Percentiles rank a stretch among this genome's conserved stretches.
Evolutionary conservation across 2,113 vertebrate genomes (phyloP).

Genomic region (Triplophysa dalaica): DNA sequence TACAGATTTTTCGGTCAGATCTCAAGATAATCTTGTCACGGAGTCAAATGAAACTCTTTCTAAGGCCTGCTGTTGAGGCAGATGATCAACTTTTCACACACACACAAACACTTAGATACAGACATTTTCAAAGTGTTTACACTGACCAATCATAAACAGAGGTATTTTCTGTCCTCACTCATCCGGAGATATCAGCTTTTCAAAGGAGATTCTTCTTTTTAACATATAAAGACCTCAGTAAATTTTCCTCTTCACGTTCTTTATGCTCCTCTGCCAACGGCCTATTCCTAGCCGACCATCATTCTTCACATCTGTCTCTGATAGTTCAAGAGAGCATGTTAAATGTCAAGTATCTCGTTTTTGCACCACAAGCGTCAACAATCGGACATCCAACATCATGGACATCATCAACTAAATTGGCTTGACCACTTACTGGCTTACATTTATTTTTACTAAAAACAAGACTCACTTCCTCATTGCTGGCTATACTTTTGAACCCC

Average conservation of each 20-base stretch:
- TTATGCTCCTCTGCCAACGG: background rate
- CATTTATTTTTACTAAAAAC: too few relatives aligned
- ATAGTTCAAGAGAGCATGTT: background rate
- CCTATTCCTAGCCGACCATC: background rate
- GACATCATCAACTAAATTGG: too few relatives aligned
- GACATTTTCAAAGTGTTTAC: background rate
- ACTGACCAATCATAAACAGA: background rate
- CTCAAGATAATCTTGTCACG: background rate
- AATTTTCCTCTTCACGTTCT: background rate
- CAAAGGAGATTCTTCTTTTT: background rate
- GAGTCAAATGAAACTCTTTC: background rate
- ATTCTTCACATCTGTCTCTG: background rate
- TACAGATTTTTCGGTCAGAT: background rate
- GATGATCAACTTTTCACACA: background rate
- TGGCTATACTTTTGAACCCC: background rate
- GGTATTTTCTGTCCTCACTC: background rate
- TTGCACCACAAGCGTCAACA: too few relatives aligned
- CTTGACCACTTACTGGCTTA: too few relatives aligned
- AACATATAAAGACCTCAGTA: background rate
- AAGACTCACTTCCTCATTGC: background rate
- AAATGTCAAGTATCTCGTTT: background rate
- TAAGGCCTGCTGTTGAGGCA: background rate
- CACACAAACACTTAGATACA: too few relatives aligned
- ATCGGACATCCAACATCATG: too few relatives aligned
- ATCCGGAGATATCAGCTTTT: background rate